These are phyloP conservation scores for Lindbergichthys nudifrons DNA, from an alignment of 2,797 vertebrate genomes.

Conservation along the genomic window DNA sequence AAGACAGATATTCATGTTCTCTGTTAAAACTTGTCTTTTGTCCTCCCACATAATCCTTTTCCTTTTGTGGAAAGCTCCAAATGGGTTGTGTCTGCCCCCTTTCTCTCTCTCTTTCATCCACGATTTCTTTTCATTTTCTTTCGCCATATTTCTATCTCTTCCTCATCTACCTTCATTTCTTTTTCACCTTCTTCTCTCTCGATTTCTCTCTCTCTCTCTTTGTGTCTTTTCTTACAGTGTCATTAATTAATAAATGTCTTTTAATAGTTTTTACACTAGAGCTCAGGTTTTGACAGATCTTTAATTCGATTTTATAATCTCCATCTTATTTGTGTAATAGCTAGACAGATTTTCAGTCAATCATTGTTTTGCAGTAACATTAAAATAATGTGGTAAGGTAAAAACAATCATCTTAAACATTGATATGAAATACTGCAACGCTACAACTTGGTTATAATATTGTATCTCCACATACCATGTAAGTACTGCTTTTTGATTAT, in stretches of 20 bases:
- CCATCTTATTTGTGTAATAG: conserved; percentile 1
- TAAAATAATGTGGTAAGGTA: neutral
- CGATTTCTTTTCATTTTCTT: conserved; percentile 27
- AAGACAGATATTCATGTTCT: conserved; percentile 70
- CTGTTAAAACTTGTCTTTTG: conserved; percentile 73
- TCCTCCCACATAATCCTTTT: conserved; percentile 51
- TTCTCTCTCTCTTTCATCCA: conserved; percentile 27
- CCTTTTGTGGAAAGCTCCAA: conserved; percentile 63
- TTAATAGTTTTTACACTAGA: conserved; percentile 40
- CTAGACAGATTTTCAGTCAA: neutral
- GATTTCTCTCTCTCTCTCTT: conserved; percentile 41
- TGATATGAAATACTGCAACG: neutral
- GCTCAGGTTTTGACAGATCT: conserved; percentile 30
- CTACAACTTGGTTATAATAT: conserved; percentile 1
- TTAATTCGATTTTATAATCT: neutral
- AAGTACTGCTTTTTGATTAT: conserved; percentile 2
- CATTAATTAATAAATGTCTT: conserved; percentile 58
- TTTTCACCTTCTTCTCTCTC: conserved; percentile 16
- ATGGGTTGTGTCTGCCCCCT: conserved; percentile 53
- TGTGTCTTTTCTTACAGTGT: conserved; percentile 55
- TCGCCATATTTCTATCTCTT: conserved; percentile 36
- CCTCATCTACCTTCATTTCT: conserved; percentile 33
- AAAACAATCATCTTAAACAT: neutral
- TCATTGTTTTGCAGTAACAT: conserved; percentile 15
- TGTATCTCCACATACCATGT: conserved; percentile 1